Evolutionary conservation across 2,888 invertebrate species (phyloP).

Genomic region (Argynnis bischoffii): DNA sequence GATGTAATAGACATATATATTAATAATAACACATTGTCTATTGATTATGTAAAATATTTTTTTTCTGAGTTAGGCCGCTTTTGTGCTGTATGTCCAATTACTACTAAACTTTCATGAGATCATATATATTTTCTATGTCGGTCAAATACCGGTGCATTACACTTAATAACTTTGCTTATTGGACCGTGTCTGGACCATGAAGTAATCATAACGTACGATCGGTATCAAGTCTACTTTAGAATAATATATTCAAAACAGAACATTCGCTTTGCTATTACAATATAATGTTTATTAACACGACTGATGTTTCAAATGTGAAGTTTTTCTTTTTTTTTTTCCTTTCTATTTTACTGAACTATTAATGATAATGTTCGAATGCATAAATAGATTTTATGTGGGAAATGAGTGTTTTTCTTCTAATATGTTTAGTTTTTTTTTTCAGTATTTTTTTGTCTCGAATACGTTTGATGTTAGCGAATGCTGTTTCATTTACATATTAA

Average conservation of each 20-base stretch:
- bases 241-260: slow-evolving; percentile 2
- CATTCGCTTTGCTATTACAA: slow-evolving; percentile 5
- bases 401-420: not conserved
- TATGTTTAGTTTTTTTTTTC: not conserved
- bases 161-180: slow-evolving; percentile 11
- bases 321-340: slow-evolving; percentile 10
- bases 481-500: not conserved
- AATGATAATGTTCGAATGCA: slow-evolving; percentile 4
- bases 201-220: slow-evolving; percentile 7
- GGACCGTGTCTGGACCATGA: slow-evolving; percentile 15
- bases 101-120: slow-evolving; percentile 6
- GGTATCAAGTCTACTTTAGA: not conserved
- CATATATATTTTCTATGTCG: not conserved
- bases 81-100: not conserved
- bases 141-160: not conserved
- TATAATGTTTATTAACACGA: not conserved
- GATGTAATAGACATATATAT: no score
- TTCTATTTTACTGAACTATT: slow-evolving; percentile 10
- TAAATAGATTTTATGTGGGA: not conserved
- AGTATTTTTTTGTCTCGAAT: slow-evolving; percentile 16
- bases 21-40: no score
- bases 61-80: no score
- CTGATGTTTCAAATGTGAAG: slow-evolving; percentile 15
- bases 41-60: no score
- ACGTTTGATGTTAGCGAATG: not conserved